These are phyloP conservation scores for Oryzias woworae DNA, from an alignment of 2,113 vertebrate species.

Conservation along the genomic window DNA sequence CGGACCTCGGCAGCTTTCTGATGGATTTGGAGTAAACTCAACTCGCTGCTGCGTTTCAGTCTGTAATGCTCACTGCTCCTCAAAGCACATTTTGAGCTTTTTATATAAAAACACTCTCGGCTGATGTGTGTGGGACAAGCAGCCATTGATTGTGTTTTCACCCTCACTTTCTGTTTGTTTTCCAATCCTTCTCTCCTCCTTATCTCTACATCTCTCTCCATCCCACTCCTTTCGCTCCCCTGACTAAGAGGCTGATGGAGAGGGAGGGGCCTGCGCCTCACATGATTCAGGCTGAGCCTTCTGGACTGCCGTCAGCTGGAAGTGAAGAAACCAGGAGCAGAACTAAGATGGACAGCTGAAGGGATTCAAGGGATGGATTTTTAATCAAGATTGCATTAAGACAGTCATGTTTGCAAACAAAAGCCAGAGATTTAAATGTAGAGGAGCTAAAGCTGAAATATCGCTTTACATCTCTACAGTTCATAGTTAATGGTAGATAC, in stretches of 20 bases:
- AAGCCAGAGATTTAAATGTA: not conserved
- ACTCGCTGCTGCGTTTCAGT: not conserved
- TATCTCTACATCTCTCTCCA: not conserved
- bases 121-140: slow-evolving; percentile 1
- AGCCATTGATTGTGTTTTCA: slow-evolving; percentile 9
- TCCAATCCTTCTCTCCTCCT: not conserved
- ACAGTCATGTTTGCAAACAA: not conserved
- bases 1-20: not conserved
- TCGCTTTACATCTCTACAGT: no score
- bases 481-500: no score
- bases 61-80: slow-evolving; percentile 25
- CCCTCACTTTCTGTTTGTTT: slow-evolving; percentile 7
- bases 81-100: slow-evolving; percentile 46
- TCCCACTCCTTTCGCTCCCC: not conserved
- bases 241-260: slow-evolving; percentile 10
- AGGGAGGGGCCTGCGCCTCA: slow-evolving; percentile 1
- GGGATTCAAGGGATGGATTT: slow-evolving; percentile 35
- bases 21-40: slow-evolving; percentile 5
- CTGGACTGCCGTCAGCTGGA: slow-evolving; percentile 9
- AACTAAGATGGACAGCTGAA: slow-evolving; percentile 26
- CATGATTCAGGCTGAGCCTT: slow-evolving; percentile 3
- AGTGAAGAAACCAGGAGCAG: slow-evolving; percentile 16
- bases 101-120: slow-evolving; percentile 13
- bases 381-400: slow-evolving; percentile 52
- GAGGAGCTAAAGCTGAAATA: no score